Percentiles rank a stretch among this genome's conserved stretches.
phyloP scores from a whole-genome alignment of 2,888 invertebrate species.

The Labia minor region DNA sequence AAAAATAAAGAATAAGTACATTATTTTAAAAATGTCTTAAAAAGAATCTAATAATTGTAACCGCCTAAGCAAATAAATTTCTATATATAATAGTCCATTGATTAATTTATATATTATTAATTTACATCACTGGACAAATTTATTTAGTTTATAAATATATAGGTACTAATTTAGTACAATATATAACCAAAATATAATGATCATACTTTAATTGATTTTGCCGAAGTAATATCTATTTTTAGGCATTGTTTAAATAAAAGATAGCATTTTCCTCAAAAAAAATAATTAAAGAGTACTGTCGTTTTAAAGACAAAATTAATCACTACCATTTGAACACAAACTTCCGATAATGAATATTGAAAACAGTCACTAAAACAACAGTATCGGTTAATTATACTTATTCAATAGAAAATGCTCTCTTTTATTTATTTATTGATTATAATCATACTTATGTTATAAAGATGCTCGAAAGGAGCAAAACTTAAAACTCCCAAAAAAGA shows the following conservation, averaged over 20 bases:
- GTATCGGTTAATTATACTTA: too few species aligned
- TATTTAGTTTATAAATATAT: background rate
- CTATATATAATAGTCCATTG: background rate
- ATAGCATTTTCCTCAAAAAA: too few species aligned
- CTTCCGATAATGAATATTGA: too few species aligned
- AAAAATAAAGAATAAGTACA: constrained; percentile 2
- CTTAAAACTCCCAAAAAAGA: background rate
- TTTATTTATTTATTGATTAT: too few species aligned
- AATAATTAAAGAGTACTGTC: too few species aligned
- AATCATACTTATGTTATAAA: too few species aligned
- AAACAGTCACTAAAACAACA: too few species aligned
- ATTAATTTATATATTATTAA: background rate
- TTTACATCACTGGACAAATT: background rate
- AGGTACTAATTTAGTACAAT: constrained; percentile 1
- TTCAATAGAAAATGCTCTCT: background rate
- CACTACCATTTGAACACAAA: too few species aligned
- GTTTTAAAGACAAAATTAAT: too few species aligned
- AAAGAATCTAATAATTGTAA: background rate
- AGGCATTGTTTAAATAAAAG: too few species aligned
- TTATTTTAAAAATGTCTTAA: background rate
- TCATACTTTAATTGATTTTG: background rate
- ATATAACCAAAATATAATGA: background rate
- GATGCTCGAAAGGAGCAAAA: background rate
- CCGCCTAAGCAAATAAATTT: background rate
- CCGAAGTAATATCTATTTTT: too few species aligned